Evolutionary conservation across 1,140 invertebrate species (phyloP).

Genomic region (Aphelenchoides fujianensis): DNA sequence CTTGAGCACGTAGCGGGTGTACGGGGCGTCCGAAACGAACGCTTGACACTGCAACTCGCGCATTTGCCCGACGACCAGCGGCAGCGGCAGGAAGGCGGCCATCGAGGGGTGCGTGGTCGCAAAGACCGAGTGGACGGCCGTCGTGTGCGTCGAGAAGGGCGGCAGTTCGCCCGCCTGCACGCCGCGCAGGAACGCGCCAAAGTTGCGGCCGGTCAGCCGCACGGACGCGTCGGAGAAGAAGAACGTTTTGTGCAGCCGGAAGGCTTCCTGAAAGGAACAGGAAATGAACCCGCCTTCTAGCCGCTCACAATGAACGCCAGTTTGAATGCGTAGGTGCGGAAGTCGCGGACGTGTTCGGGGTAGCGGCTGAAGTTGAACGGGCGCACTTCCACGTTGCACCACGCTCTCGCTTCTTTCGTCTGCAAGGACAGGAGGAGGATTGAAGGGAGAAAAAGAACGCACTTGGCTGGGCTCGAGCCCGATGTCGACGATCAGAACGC

Average conservation of each 20-base stretch:
- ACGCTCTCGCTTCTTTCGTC: constrained; percentile 20
- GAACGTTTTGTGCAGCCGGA: constrained; percentile 9
- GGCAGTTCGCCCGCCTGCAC: not conserved
- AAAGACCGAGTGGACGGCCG: constrained; percentile 10
- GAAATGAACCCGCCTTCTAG: not conserved
- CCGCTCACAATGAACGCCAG: constrained; percentile 9
- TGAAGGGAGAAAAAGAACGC: not conserved
- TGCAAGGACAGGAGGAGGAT: not conserved
- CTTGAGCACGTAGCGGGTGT: constrained; percentile 11
- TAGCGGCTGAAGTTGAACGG: constrained; percentile 3
- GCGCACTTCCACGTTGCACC: constrained; percentile 5
- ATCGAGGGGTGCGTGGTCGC: constrained; percentile 5
- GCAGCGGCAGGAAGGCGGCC: not conserved
- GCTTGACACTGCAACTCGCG: not conserved
- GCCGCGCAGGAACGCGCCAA: not conserved
- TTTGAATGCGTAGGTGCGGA: constrained; percentile 15
- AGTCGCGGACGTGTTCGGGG: constrained; percentile 1
- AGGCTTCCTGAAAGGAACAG: constrained; percentile 18
- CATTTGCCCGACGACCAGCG: not conserved
- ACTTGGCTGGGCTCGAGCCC: not conserved
- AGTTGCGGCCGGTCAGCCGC: not conserved
- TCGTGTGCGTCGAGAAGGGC: constrained; percentile 15
- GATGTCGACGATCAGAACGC: constrained; percentile 1
- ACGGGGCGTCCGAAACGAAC: not conserved
- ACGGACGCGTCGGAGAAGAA: constrained; percentile 10